Conservation (phyloP, 2,797 vertebrate genomes). For the Premnoplex brunnescens region DNA sequence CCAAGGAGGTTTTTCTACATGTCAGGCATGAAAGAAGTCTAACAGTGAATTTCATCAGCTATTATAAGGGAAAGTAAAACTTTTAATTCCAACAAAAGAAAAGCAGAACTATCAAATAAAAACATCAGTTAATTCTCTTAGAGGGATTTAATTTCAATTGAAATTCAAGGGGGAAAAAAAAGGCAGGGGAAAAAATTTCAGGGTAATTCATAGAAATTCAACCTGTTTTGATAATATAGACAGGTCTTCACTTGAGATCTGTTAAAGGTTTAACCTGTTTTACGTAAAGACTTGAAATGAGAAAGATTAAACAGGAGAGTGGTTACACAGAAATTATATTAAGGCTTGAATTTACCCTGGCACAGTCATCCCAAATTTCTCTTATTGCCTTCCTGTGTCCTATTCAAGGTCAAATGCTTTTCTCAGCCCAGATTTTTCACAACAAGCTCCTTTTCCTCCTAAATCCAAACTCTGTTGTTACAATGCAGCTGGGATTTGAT, state of each 20-base stretch:
- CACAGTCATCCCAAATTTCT: neutral
- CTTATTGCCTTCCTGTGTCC: neutral
- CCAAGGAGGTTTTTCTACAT: neutral
- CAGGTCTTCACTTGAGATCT: neutral
- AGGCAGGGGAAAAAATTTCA: neutral
- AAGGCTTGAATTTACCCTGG: neutral
- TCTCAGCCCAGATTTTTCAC: neutral
- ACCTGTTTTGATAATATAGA: neutral
- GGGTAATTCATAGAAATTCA: neutral
- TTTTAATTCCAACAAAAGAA: neutral
- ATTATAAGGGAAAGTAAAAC: neutral
- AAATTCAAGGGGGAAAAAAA: neutral
- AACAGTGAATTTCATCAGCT: neutral
- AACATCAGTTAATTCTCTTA: neutral
- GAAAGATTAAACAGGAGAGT: neutral
- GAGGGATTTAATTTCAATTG: neutral
- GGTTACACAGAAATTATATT: neutral
- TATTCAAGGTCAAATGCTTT: neutral
- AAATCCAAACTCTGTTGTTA: neutral
- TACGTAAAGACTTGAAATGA: neutral
- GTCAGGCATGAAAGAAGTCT: neutral
- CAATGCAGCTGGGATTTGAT: neutral
- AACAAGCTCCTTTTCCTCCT: neutral
- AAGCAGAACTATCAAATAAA: neutral
- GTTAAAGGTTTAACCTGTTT: neutral